phyloP scores from a whole-genome alignment of 1,140 invertebrate species.

The Hylaeus anthracinus region DNA sequence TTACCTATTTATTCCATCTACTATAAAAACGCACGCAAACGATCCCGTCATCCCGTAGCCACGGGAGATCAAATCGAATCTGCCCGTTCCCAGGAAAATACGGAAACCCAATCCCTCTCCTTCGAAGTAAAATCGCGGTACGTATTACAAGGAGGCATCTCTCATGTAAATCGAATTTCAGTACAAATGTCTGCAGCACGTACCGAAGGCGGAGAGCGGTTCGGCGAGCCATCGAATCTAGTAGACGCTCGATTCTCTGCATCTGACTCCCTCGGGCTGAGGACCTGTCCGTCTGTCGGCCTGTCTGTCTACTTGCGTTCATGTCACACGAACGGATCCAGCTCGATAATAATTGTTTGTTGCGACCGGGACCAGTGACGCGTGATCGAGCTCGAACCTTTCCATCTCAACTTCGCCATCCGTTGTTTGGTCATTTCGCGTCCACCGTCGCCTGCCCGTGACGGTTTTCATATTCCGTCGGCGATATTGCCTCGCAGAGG shows the following conservation, averaged over 20 bases:
- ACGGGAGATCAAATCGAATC: not conserved
- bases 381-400: not conserved
- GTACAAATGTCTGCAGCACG: slow-evolving; percentile 62
- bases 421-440: slow-evolving; percentile 29
- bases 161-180: slow-evolving; percentile 65
- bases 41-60: not conserved
- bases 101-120: slow-evolving; percentile 1
- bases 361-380: slow-evolving; percentile 33
- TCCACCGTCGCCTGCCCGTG: slow-evolving; percentile 6
- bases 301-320: slow-evolving; percentile 59
- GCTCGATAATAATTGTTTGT: slow-evolving; percentile 68
- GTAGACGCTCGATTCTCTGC: slow-evolving; percentile 62
- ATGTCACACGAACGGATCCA: slow-evolving; percentile 65
- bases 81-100: slow-evolving; percentile 3
- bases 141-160: slow-evolving; percentile 19
- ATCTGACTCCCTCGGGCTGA: slow-evolving; percentile 53
- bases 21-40: too few species aligned
- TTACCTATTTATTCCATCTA: too few species aligned
- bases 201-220: slow-evolving; percentile 57
- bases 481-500: too few species aligned
- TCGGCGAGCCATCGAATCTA: slow-evolving; percentile 62
- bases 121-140: slow-evolving; percentile 25
- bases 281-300: slow-evolving; percentile 58
- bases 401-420: slow-evolving; percentile 15
- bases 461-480: slow-evolving; percentile 9